Evolutionary conservation across 2,888 invertebrate genomes (phyloP), one percentile per base, ranked within the genome.

Genomic region (Philhelius pedissequus): DNA sequence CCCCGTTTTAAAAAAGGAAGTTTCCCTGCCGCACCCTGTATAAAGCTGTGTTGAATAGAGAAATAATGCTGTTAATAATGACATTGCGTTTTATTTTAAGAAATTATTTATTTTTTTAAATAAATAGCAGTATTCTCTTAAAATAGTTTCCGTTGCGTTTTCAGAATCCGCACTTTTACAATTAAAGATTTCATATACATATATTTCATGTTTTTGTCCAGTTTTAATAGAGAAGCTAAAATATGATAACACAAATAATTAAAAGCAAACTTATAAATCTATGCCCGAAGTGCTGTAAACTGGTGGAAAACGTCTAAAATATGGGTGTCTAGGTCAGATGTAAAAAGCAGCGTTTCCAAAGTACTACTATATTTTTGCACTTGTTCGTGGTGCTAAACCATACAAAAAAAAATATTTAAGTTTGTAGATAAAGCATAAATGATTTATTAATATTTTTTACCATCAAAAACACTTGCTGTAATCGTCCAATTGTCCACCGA

Each of bases 301-400:
- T 99, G 99, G 90, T 98, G 98, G 94, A 99, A 99, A 76, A 99
- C 96, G 91, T 98, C 98, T 86, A 98, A 92, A 89, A 99, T 98
- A 91, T 98, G 98, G 3, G 97, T 95, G 90, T 99, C 99, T 90
- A 99, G 93, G 92, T 99, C 98, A 88, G 97, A 97, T 0, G 99
- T 98, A 92, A 99, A 99, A 50, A 99, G 94, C 54, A 99, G 93
- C 1, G 97, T 97, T 91, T 99, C 98, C 91, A 99, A 92, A 0
- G 98, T 98, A 87, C 96, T 96, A 91, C 97, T 97, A 93, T 98
- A 99, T 90, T 97, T 97, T 92, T 98, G 97, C 22, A 99, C 98
- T 94, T 99, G 98, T 90, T 98, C 98, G 91, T 98, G 97, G 92
- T 99, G 98, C 98, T 99, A 76, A 48, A 52, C 52, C 43, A 58